Base-by-base conservation (phyloP, 53 echinoderm and acorn worm species). In the Actinopyga echinites region DNA sequence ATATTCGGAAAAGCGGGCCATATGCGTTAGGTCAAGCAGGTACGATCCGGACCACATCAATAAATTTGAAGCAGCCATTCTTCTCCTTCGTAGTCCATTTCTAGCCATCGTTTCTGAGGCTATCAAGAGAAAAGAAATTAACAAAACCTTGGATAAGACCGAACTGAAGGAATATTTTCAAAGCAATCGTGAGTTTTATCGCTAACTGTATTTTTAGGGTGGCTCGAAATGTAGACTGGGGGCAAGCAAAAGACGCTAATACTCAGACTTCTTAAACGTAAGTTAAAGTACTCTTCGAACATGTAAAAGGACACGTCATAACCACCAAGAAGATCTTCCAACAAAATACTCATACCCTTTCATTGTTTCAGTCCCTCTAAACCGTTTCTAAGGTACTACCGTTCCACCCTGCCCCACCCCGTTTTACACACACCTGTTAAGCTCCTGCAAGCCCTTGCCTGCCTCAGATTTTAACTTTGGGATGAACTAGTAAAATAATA, bases 41-140 rank as follows among this genome's bases (percentile, higher is more conserved):
- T 87, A 81, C 58, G 87, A 87, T 5, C 81, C 69, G 22, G 43
- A 57, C 9, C 87, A 82, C 57, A 82, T 87, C 66, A 49, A 65
- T 30, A 64, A 86, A 36, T 86, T 86, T 63, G 86, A 86, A 42
- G 86, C 79, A 12, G 64, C 79, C 35, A 86, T 86, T 8, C 36
- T 86, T 19, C 1, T 86, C 7, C 8, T 86, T 62, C 86, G 86
- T 55, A 65, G 78, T 54, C 86, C 86, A 15, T 78, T 23, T 79
- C 64, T 79, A 36, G 17, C 86, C 35, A 77, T 86, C 65, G 32
- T 86, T 42, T 77, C 86, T 15, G 64, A 79, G 54, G 86, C 86
- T 13, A 31, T 62, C 28, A 62, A 31, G 26, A 9, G 11, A 28
- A 31, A 31, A 21, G 63, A 62, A 24, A 62, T 62, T 11, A 62